Evolutionary conservation across 2,113 vertebrate species (phyloP).

Genomic region (Budorcas taxicolor): DNA sequence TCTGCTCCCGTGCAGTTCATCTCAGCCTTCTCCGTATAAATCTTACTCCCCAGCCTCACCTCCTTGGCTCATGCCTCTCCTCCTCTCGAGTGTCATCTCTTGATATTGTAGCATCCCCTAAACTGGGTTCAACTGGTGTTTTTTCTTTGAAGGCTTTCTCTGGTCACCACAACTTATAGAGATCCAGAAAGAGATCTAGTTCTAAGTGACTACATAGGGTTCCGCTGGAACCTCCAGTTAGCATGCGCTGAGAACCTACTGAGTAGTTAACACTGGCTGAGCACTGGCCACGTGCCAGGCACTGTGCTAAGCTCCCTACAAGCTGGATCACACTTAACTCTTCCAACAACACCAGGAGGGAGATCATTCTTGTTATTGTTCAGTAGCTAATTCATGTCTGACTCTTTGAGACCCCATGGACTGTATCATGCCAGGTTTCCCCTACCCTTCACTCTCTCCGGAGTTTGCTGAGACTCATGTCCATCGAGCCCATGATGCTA

Average conservation of each 20-base stretch:
- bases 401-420: neutral
- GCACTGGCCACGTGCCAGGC: neutral
- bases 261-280: neutral
- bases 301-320: neutral
- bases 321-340: no score
- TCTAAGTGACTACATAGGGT: neutral
- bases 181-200: neutral
- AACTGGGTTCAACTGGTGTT: fast-evolving
- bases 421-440: neutral
- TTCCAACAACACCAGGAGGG: neutral
- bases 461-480: neutral
- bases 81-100: neutral
- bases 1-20: fast-evolving
- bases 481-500: neutral
- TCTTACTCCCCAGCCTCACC: neutral
- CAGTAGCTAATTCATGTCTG: neutral
- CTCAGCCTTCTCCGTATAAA: fast-evolving
- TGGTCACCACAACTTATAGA: neutral
- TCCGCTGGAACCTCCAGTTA: neutral
- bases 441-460: neutral
- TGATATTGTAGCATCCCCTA: no score
- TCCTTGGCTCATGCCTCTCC: neutral
- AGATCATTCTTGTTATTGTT: neutral
- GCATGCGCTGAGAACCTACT: neutral
- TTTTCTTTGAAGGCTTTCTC: neutral